Conservation (phyloP, 2,888 invertebrate genomes). For the Dorcus parallelipipedus region DNA sequence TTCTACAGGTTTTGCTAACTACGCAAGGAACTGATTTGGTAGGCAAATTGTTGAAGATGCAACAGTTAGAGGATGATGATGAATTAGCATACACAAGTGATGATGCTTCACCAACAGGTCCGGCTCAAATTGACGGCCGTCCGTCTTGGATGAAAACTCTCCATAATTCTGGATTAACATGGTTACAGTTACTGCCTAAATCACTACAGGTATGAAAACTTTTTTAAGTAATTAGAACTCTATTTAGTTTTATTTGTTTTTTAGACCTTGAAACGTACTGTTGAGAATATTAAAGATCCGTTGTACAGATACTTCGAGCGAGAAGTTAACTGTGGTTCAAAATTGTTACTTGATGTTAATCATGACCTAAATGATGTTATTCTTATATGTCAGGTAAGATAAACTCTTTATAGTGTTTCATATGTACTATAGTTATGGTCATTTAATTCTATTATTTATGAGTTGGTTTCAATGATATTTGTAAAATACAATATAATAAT, state of each 20-base stretch:
- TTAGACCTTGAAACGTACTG: slow-evolving; percentile 81
- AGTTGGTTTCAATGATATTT: too few relatives aligned
- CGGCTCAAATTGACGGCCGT: slow-evolving; percentile 75
- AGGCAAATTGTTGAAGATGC: slow-evolving; percentile 95
- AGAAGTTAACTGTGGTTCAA: slow-evolving; percentile 91
- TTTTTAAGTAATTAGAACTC: not conserved
- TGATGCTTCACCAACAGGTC: slow-evolving; percentile 50
- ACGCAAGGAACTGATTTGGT: slow-evolving; percentile 89
- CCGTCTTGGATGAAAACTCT: slow-evolving; percentile 98
- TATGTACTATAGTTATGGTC: not conserved
- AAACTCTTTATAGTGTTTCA: not conserved
- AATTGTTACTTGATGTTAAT: slow-evolving; percentile 83
- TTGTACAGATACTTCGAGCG: slow-evolving; percentile 97
- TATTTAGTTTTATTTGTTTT: slow-evolving; percentile 23
- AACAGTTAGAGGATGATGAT: slow-evolving; percentile 92
- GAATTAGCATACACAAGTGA: slow-evolving; percentile 82
- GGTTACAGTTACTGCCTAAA: slow-evolving; percentile 89
- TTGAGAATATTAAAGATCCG: slow-evolving; percentile 98
- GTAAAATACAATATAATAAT: too few relatives aligned
- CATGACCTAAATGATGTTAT: slow-evolving; percentile 88
- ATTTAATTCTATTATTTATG: too few relatives aligned
- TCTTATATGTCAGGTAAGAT: slow-evolving; percentile 78
- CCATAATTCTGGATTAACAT: slow-evolving; percentile 86
- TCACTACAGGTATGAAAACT: slow-evolving; percentile 56
- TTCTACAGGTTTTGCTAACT: slow-evolving; percentile 61